Evolutionary conservation across 37 sponge, comb jelly and placozoan species (phyloP).

Genomic region (Aplysina aerophoba): DNA sequence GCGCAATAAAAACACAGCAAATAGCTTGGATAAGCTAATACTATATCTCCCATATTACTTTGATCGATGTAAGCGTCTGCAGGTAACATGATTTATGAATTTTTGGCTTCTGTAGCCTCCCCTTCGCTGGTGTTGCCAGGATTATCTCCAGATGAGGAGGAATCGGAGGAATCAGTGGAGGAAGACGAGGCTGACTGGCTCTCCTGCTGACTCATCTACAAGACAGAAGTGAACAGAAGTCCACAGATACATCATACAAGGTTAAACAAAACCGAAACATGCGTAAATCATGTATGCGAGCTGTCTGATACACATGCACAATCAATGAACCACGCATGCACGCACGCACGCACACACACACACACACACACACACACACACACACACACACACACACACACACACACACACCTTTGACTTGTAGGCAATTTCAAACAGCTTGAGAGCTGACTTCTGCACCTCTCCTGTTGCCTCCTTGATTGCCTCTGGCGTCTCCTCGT

Average conservation of each 20-base stretch:
- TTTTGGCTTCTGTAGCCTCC: constrained; percentile 73
- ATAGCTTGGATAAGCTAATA: too few relatives aligned
- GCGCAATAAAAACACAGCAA: too few relatives aligned
- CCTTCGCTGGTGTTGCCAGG: constrained; percentile 61
- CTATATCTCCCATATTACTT: too few relatives aligned
- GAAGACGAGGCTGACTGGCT: constrained; percentile 18
- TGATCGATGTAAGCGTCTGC: too few relatives aligned
- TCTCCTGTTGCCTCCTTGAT: constrained; percentile 75
- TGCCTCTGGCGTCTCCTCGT: constrained; percentile 82
- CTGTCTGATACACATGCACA: not conserved
- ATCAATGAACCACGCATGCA: not conserved
- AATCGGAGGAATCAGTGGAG: not conserved
- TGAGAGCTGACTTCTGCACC: constrained; percentile 92
- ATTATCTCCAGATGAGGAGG: not conserved
- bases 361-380: constrained; percentile 51
- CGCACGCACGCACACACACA: constrained; percentile 10
- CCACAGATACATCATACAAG: not conserved
- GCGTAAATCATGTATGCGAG: not conserved
- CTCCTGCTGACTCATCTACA: constrained; percentile 14
- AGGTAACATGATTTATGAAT: not conserved
- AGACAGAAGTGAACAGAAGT: not conserved
- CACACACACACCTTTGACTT: constrained; percentile 64
- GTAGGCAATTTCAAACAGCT: constrained; percentile 98
- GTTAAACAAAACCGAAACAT: too few relatives aligned
- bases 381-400: constrained; percentile 5